Conservation (phyloP, 2,113 vertebrate genomes). For the Chlorodrepanis virens region DNA sequence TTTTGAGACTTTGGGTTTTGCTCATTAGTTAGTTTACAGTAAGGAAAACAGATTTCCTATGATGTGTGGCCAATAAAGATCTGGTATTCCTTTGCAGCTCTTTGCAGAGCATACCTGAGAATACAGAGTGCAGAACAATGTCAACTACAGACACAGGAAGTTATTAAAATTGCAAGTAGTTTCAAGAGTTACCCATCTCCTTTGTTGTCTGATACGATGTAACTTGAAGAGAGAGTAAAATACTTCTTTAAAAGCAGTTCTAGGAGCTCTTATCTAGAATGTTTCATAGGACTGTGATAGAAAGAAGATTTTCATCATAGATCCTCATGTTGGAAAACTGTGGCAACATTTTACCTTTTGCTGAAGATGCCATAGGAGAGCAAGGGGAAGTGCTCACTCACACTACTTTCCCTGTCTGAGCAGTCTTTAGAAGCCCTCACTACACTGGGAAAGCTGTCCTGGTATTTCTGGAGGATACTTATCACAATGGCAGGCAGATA, state of each 20-base stretch:
- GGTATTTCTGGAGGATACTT: not conserved
- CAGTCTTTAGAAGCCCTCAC: not conserved
- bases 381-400: not conserved
- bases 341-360: not conserved
- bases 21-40: not conserved
- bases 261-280: not conserved
- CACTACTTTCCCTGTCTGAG: not conserved
- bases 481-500: not conserved
- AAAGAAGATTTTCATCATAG: not conserved
- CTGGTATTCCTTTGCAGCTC: not conserved
- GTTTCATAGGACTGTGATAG: not conserved
- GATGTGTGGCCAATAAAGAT: not conserved
- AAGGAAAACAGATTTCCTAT: not conserved
- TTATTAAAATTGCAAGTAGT: not conserved
- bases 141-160: not conserved
- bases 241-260: not conserved
- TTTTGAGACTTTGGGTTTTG: not conserved
- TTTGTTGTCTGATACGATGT: accelerated
- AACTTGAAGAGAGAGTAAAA: not conserved
- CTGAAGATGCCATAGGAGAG: not conserved
- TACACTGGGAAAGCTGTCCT: not conserved
- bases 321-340: not conserved
- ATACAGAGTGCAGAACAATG: not conserved
- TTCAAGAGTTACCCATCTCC: not conserved
- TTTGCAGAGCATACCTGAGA: not conserved